Evolutionary conservation across 1,140 invertebrate species (phyloP), one percentile per base, ranked within the genome.

Genomic region (Cydia strobilella): DNA sequence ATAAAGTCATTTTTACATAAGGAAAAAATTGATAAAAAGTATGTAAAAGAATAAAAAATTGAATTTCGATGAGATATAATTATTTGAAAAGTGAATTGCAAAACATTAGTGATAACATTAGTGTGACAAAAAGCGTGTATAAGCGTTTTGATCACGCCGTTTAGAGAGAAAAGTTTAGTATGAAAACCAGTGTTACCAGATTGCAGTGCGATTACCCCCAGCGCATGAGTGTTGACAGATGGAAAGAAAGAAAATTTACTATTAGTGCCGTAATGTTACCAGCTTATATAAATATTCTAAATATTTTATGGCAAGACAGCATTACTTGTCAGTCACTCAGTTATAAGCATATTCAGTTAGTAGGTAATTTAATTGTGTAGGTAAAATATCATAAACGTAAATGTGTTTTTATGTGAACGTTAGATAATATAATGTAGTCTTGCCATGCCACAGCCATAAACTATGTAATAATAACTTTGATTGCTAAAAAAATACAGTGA

Each of bases 161-260:
- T 7, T 76, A 75, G 69, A 78, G 75, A 74, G 59, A 54, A 75
- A 62, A 74, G 79, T 84, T 91, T 90, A 91, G 87, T 90, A 86
- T 84, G 89, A 87, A 88, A 83, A 88, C 90, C 89, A 83, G 86
- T 91, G 91, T 93, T 92, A 91, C 91, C 91, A 92, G 86, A 85
- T 92, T 87, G 90, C 85, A 89, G 90, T 89, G 90, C 88, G 86
- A 87, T 88, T 90, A 89, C 83, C 88, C 90, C 89, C 87, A 87
- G 87, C 87, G 84, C 74, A 79, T 81, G 87, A 89, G 82, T 90
- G 90, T 93, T 89, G 89, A 81, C 83, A 88, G 86, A 91, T 93
- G 89, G 77, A 93, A 86, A 92, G 87, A 90, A 84, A 90, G 86
- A 91, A 91, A 88, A 89, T 84, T 79, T 79, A 84, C 81, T 80